phyloP scores from a whole-genome alignment of 2,797 vertebrate species.

The Parotocinclus haroldoi region DNA sequence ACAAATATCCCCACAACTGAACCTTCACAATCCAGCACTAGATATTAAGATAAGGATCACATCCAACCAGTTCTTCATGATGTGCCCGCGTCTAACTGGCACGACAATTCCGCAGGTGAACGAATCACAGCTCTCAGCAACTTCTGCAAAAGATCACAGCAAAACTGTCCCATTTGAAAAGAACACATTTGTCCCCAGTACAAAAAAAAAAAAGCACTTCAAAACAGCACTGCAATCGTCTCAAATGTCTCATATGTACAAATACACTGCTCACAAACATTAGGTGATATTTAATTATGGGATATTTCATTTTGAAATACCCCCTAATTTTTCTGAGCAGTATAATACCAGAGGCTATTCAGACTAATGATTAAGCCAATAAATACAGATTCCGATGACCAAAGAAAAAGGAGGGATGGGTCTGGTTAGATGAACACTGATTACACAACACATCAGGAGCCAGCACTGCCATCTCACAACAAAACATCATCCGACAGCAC shows the following conservation, averaged over 20 bases:
- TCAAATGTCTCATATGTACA: conserved; percentile 45
- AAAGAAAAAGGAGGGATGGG: conserved; percentile 27
- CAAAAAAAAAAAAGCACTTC: conserved; percentile 11
- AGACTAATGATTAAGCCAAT: conserved; percentile 54
- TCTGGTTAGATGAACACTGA: conserved; percentile 39
- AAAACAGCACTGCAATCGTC: conserved; percentile 42
- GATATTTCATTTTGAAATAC: no score
- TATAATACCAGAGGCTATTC: conserved; percentile 51
- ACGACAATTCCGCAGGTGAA: neutral
- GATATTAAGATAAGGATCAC: neutral
- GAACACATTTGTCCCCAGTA: conserved; percentile 20
- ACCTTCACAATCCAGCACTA: neutral
- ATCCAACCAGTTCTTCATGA: conserved; percentile 18
- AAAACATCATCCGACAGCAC: conserved; percentile 50
- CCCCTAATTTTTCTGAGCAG: no score
- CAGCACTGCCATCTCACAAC: conserved; percentile 36
- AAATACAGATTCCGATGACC: conserved; percentile 53
- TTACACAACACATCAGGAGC: conserved; percentile 15
- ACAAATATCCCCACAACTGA: neutral
- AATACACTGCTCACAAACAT: no score
- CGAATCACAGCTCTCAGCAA: conserved; percentile 1
- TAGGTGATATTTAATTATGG: no score
- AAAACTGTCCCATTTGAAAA: neutral
- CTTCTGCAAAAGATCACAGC: conserved; percentile 14
- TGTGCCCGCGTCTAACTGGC: neutral